These are phyloP conservation scores for Alces alces DNA, from an alignment of 2,113 vertebrate genomes.

Conservation along the genomic window DNA sequence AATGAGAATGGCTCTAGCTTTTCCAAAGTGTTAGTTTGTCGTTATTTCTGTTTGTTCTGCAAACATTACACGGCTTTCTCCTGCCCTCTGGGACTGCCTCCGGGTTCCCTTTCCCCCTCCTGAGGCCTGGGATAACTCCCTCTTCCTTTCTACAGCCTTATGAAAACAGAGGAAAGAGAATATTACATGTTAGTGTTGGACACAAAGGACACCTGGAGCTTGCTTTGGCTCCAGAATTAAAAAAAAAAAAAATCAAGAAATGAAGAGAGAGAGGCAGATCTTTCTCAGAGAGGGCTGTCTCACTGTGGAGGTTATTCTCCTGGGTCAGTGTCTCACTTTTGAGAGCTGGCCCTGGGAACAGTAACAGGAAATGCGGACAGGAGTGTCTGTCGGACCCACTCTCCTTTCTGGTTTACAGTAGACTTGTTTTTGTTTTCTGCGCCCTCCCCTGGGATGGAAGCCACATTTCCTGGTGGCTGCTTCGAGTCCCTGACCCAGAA, in stretches of 20 bases:
- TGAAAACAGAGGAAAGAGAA: constrained; percentile 44
- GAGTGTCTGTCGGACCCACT: constrained; percentile 54
- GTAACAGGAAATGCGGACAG: constrained; percentile 56
- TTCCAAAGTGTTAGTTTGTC: constrained; percentile 52
- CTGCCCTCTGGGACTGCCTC: constrained; percentile 38
- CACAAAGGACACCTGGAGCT: constrained; percentile 41
- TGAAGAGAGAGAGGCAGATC: not conserved
- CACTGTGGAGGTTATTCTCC: not conserved
- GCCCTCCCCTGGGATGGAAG: not conserved
- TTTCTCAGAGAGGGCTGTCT: not conserved
- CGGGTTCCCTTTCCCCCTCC: not conserved
- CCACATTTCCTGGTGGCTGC: not conserved
- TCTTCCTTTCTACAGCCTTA: constrained; percentile 34
- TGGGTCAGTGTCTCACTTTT: constrained; percentile 15
- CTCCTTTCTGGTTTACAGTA: constrained; percentile 47
- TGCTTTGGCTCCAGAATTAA: constrained; percentile 34
- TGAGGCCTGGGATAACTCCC: constrained; percentile 19
- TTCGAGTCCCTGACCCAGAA: constrained; percentile 5
- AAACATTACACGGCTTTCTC: constrained; percentile 36
- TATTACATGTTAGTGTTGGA: constrained; percentile 33
- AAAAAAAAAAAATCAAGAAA: constrained; percentile 18
- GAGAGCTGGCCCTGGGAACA: constrained; percentile 57
- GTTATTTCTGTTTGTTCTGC: constrained; percentile 49
- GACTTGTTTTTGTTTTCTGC: constrained; percentile 52
- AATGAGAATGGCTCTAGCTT: constrained; percentile 54